Evolutionary conservation across 2,888 invertebrate species (phyloP).

Genomic region (Rhaphigaster nebulosa): DNA sequence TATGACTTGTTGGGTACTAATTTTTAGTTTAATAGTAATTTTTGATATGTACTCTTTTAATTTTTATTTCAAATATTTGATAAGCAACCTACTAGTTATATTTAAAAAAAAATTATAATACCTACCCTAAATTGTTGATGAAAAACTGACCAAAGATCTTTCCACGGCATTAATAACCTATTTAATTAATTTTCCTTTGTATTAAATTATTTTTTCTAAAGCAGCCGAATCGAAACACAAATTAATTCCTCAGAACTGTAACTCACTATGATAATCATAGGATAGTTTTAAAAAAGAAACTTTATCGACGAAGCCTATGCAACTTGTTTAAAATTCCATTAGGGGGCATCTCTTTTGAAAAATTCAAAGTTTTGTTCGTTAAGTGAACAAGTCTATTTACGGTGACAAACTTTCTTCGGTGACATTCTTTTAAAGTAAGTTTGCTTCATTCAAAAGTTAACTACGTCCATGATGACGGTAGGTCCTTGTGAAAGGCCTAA

Average conservation of each 20-base stretch:
- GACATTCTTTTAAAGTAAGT: conserved; percentile 1
- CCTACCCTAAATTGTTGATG: too few species aligned
- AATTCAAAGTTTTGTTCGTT: neutral
- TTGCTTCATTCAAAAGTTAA: conserved; percentile 14
- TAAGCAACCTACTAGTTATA: too few species aligned
- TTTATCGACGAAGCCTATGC: neutral
- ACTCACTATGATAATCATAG: neutral
- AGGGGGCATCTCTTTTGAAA: neutral
- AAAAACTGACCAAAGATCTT: too few species aligned
- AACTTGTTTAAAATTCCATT: conserved; percentile 20
- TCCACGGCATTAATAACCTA: too few species aligned
- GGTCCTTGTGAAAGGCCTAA: neutral
- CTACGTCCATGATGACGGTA: neutral
- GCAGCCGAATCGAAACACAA: neutral
- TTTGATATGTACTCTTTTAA: too few species aligned
- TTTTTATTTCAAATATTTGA: too few species aligned
- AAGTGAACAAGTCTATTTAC: neutral
- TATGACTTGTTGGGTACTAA: too few species aligned
- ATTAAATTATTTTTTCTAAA: too few species aligned
- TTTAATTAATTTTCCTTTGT: too few species aligned
- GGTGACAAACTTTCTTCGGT: neutral
- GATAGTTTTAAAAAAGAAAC: neutral
- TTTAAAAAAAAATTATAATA: too few species aligned
- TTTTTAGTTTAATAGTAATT: too few species aligned
- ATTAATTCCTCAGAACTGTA: neutral